These are phyloP conservation scores for Melikaiella ostensackeni DNA, from an alignment of 2,888 invertebrate species.

Conservation along the genomic window DNA sequence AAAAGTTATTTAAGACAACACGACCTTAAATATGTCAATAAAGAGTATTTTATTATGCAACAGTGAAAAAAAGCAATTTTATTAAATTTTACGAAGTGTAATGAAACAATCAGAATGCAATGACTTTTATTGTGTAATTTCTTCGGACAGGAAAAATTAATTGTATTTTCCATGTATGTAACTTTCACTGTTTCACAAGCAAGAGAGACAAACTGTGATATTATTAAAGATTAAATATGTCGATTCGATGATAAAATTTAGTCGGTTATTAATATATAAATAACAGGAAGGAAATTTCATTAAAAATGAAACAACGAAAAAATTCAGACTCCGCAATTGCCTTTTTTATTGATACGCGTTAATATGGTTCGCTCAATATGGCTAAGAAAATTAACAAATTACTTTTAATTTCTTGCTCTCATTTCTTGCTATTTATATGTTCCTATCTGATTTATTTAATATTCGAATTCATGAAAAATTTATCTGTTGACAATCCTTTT, in stretches of 20 bases:
- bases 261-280: conserved; percentile 31
- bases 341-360: not conserved
- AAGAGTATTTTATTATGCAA: conserved; percentile 51
- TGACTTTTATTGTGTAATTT: not conserved
- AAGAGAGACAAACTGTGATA: conserved; percentile 73
- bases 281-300: conserved; percentile 23
- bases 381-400: not conserved
- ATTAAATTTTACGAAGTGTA: not conserved
- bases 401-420: not conserved
- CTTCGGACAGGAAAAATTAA: not conserved
- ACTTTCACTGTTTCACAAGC: conserved; percentile 59
- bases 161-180: conserved; percentile 4
- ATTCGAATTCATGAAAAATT: conserved; percentile 6
- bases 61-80: conserved; percentile 34
- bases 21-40: conserved; percentile 44
- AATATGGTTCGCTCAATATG: not conserved
- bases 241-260: conserved; percentile 51
- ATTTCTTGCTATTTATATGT: conserved; percentile 28
- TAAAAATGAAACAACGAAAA: conserved; percentile 31
- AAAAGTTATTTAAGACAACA: conserved; percentile 26
- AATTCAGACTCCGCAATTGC: conserved; percentile 10
- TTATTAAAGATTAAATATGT: conserved; percentile 68
- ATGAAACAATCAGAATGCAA: not conserved
- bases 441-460: not conserved
- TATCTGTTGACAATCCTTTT: conserved; percentile 1